Evolutionary conservation across 2,797 vertebrate species (phyloP), one percentile per base, ranked within the genome.

Genomic region (Hippopotamyrus pictus): DNA sequence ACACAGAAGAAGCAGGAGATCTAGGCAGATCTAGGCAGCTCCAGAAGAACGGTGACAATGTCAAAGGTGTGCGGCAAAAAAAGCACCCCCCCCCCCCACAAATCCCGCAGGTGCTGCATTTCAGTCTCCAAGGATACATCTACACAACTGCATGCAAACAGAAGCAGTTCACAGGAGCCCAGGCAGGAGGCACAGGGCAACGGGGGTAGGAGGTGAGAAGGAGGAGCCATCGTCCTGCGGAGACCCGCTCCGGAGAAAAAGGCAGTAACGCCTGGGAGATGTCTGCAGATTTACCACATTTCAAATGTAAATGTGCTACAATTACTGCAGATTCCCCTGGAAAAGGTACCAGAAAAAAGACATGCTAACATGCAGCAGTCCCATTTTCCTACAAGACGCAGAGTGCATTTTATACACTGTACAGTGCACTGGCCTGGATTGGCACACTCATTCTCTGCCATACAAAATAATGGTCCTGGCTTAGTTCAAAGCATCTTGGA

Each of bases 1-100:
- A 59, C 14, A 90, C 90, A 87, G 92, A 86, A 90, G 92, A 37
- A 89, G 91, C 93, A 93, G 93, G 62, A 65, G 59, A 62, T 62
- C 22, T 62, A 93, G 96, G 96, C 92, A 12, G 62, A 65, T 65
- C 59, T 65, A 93, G 96, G 96, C 92, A 94, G 94, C 93, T 92
- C 93, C 96, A 95, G 94, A 96, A 96, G 96, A 95, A 91, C 93
- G 95, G 92, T 94, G 95, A 95, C 94, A 94, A 92, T 95, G 93
- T 95, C 93, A 95, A 51, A 93, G 92, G 94, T 94, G 95, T 94
- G 95, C 95, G 92, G 95, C 96, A 96, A 95, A 19, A 96, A 96
- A 96, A 96, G 95, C 95, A 94, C 94, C 93, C 91, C 93, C 90
- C 95, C 95, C 95, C 94, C 93, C 90, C 88, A 76, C 88, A 5